A percentile compares a stretch with the other conserved stretches of the same genome.
phyloP scores from a whole-genome alignment of 1,140 invertebrate species.

The Drosophila rufa region DNA sequence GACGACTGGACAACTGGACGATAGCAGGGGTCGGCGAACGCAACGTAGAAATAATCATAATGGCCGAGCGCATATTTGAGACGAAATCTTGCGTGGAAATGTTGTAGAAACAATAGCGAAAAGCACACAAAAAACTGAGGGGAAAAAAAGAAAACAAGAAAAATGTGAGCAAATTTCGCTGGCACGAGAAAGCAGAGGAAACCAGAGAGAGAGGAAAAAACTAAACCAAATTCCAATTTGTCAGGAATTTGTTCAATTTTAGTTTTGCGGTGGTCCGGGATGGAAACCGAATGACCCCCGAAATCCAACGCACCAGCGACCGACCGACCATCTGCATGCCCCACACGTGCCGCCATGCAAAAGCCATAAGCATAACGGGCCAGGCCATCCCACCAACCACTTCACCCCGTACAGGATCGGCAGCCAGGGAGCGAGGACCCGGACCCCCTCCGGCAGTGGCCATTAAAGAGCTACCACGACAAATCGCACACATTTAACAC shows the following conservation, averaged over 20 bases:
- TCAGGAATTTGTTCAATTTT: slow-evolving; percentile 84
- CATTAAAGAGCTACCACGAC: slow-evolving; percentile 80
- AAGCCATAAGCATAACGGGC: slow-evolving; percentile 74
- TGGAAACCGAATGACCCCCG: slow-evolving; percentile 19
- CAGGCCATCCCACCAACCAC: slow-evolving; percentile 27
- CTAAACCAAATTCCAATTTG: slow-evolving; percentile 84
- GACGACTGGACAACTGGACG: neutral
- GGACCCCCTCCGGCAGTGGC: slow-evolving; percentile 41
- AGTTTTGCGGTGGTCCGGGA: slow-evolving; percentile 68
- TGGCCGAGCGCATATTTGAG: slow-evolving; percentile 76
- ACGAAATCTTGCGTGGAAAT: slow-evolving; percentile 77
- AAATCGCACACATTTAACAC: slow-evolving; percentile 82
- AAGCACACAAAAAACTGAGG: slow-evolving; percentile 29
- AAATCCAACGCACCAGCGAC: slow-evolving; percentile 14
- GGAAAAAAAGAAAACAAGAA: slow-evolving; percentile 65
- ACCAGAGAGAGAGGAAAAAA: slow-evolving; percentile 59
- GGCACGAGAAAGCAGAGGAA: slow-evolving; percentile 50
- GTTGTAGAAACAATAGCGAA: slow-evolving; percentile 73
- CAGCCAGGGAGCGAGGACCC: neutral
- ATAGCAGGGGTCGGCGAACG: slow-evolving; percentile 23
- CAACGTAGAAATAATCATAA: slow-evolving; percentile 82
- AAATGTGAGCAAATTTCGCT: slow-evolving; percentile 75
- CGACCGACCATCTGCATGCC: slow-evolving; percentile 62
- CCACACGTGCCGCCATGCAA: slow-evolving; percentile 79
- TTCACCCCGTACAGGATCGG: slow-evolving; percentile 10